Evolutionary conservation across 1,140 invertebrate species (phyloP).

Genomic region (Pogonus chalceus): DNA sequence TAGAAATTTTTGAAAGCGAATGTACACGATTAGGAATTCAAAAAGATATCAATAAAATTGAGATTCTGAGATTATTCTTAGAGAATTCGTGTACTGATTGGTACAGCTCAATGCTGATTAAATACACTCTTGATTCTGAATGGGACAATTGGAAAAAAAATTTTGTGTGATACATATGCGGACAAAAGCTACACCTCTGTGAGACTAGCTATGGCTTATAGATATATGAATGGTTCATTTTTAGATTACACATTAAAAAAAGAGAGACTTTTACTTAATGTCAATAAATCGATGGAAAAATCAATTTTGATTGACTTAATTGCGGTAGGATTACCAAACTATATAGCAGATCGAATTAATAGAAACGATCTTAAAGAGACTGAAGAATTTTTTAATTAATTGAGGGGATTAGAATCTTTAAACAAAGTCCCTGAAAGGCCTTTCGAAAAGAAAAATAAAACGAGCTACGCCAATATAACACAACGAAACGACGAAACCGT

Average conservation of each 20-base stretch:
- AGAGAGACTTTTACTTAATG: slow-evolving; percentile 7
- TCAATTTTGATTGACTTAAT: neutral
- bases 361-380: neutral
- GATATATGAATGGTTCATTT: slow-evolving; percentile 18
- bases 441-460: neutral
- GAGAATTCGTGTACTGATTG: neutral
- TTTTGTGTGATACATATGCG: slow-evolving; percentile 4
- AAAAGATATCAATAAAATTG: neutral
- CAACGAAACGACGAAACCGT: too few species aligned
- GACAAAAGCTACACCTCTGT: slow-evolving; percentile 12
- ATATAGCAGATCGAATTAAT: neutral
- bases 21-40: neutral
- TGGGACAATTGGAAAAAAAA: neutral
- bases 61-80: neutral
- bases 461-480: neutral
- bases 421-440: neutral
- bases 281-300: neutral
- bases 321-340: neutral
- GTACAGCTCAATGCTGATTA: neutral
- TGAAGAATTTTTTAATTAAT: neutral
- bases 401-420: too few species aligned
- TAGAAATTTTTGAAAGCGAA: neutral
- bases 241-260: slow-evolving; percentile 20
- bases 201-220: slow-evolving; percentile 14
- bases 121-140: neutral